A percentile compares a stretch with the other conserved stretches of the same genome.
phyloP scores from a whole-genome alignment of 2,888 invertebrate genomes.

The Hetaerina titia region DNA sequence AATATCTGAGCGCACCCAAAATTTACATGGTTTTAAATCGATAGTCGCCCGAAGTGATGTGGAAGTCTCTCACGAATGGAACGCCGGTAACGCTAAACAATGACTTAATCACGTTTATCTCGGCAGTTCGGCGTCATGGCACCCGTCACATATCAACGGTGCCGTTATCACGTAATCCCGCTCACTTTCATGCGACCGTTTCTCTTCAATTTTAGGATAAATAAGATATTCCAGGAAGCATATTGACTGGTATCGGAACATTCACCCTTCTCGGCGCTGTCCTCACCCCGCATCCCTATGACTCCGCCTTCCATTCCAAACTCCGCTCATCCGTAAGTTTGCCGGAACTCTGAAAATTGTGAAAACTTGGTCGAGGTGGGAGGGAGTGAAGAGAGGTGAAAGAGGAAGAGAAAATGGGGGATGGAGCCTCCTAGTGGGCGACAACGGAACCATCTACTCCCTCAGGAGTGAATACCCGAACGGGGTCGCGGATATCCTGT shows the following conservation, averaged over 20 bases:
- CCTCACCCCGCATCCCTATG: background rate
- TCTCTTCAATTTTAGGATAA: background rate
- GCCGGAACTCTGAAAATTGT: conserved; percentile 4
- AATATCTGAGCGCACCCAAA: background rate
- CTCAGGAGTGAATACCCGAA: background rate
- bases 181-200: background rate
- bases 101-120: conserved; percentile 8
- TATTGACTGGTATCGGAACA: conserved; percentile 13
- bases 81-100: background rate
- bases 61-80: background rate
- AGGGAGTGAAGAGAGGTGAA: background rate
- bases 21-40: background rate
- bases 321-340: background rate
- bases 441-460: conserved; percentile 23
- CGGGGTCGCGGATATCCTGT: conserved; percentile 1
- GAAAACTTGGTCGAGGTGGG: background rate
- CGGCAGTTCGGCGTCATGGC: background rate
- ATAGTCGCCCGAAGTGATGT: background rate
- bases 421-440: background rate
- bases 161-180: background rate
- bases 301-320: too few relatives aligned
- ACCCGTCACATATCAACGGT: background rate
- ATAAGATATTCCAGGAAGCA: background rate
- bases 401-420: background rate
- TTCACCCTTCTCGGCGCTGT: background rate